Conservation (phyloP, 2,797 vertebrate species). For the Spinus olivaceus region DNA sequence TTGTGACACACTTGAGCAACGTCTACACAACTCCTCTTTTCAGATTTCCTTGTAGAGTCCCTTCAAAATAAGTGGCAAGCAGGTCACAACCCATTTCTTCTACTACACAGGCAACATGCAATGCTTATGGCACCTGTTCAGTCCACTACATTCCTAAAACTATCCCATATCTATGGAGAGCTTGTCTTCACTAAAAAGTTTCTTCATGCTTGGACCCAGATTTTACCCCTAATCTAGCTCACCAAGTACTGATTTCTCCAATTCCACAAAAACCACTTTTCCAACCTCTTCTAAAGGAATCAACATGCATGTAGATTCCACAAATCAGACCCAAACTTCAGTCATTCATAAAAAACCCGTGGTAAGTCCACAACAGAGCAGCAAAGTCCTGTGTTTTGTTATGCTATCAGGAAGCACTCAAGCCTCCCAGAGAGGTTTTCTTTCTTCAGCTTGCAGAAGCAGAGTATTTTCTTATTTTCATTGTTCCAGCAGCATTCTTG, state of each 20-base stretch:
- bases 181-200: neutral
- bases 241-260: neutral
- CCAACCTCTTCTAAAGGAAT: neutral
- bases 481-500: neutral
- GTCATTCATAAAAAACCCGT: neutral
- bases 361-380: neutral
- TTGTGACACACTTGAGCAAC: neutral
- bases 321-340: neutral
- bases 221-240: neutral
- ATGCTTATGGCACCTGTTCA: neutral
- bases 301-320: neutral
- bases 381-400: neutral
- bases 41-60: neutral
- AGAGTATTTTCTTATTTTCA: neutral
- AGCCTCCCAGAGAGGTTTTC: neutral
- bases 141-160: neutral
- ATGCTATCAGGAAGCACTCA: neutral
- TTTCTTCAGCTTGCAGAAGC: neutral
- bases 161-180: neutral
- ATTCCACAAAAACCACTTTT: neutral
- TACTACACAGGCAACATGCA: neutral
- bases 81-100: neutral
- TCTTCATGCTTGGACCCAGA: neutral
- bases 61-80: neutral
- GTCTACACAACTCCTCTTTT: neutral